Base-by-base conservation (phyloP, 2,888 invertebrate species). In the Dione vanillae region DNA sequence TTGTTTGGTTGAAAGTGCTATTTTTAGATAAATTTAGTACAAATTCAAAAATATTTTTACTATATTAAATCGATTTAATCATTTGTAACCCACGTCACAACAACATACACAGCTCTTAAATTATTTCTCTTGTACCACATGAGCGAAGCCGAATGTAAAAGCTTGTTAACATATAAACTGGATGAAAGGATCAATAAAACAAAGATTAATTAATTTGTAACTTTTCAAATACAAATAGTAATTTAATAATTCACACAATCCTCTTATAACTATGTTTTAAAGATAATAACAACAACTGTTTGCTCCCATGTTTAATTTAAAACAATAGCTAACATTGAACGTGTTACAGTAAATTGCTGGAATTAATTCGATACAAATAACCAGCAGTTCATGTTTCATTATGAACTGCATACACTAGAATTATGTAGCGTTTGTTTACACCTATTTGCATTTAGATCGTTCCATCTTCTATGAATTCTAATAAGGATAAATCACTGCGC, bases 361-460 rank as follows among this genome's bases (percentile, higher is more conserved):
- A 61, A 67, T 67, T 70, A 64, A 70, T 70, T 59, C 58, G 70
- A 70, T 70, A 65, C 54, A 67, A 73, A 65, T 65, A 73, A 70
- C 66, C 71, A 64, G 59, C 40, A 62, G 51, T 70, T 64, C 61
- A 65, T 45, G 67, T 70, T 72, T 65, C 68, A 71, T 69, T 68
- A 65, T 68, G 52, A 73, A 71, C 65, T 65, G 64, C 71, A 68
- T 68, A 65, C 68, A 65, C 65, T 62, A 62, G 45, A 68, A 69
- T 71, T 80, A 80, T 62, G 69, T 62, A 78, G 75, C 80, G 81
- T 85, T 83, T 86, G 86, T 88, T 87, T 83, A 83, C 84, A 79
- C 78, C 82, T 85, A 83, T 79, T 90, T 85, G 86, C 90, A 90
- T 90, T 88, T 89, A 81, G 76, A 83, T 84, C 81, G 81, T 81